phyloP scores from a whole-genome alignment of 2,113 vertebrate genomes.

The Recurvirostra avosetta region DNA sequence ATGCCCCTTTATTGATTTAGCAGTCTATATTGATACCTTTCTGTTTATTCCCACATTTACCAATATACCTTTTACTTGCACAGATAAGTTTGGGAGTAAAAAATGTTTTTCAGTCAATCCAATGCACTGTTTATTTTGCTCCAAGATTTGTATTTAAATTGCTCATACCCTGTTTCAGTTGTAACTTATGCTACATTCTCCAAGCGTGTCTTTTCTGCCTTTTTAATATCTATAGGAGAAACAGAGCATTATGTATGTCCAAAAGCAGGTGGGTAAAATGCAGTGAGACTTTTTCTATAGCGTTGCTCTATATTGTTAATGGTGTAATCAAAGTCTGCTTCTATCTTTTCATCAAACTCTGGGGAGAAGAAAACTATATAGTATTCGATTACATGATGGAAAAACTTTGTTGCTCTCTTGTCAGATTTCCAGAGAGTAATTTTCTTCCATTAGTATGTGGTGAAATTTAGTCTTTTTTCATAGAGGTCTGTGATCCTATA shows the following conservation, averaged over 20 bases:
- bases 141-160: not conserved
- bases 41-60: not conserved
- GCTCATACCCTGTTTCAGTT: not conserved
- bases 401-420: not conserved
- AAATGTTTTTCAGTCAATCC: not conserved
- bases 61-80: not conserved
- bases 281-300: not conserved
- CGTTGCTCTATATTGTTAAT: not conserved
- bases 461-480: not conserved
- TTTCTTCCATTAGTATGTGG: not conserved
- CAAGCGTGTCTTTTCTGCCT: not conserved
- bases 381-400: not conserved
- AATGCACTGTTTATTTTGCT: not conserved
- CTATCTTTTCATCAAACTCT: not conserved
- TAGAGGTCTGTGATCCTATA: not conserved
- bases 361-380: not conserved
- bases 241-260: not conserved
- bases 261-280: conserved; percentile 27
- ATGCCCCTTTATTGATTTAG: not conserved
- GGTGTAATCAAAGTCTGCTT: not conserved
- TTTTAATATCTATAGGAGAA: not conserved
- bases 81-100: not conserved
- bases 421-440: not conserved
- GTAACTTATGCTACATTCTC: not conserved
- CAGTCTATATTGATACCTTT: not conserved